Evolutionary conservation across 1,140 invertebrate genomes (phyloP), one percentile per base, ranked within the genome.

Genomic region (Adoxophyes honmai): DNA sequence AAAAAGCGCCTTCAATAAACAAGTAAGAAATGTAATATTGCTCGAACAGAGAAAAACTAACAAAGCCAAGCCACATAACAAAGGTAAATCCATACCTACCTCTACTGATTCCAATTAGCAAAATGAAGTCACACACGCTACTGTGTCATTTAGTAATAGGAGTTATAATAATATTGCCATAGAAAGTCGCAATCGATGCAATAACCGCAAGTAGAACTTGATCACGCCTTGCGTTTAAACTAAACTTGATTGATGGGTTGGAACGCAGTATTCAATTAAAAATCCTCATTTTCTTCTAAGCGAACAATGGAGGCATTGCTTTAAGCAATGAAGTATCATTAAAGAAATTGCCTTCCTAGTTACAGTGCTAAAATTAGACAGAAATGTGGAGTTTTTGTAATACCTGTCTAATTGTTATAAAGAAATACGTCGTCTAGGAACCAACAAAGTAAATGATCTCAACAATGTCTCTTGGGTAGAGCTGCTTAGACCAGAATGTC

Each of bases 291-390:
- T 48, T 48, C 42, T 48, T 28, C 42, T 33, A 18, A 33, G 6
- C 53, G 52, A 60, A 70, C 67, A 70, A 70, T 70, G 62, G 67
- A 33, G 52, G 61, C 61, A 66, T 70, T 66, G 48, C 44, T 57
- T 44, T 48, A 13, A 51, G 39, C 61, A 70, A 70, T 70, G 66
- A 58, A 42, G 14, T 9, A 33, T 57, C 44, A 61, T 66, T 60
- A 66, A 66, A 64, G 59, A 66, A 66, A 70, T 64, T 66, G 52
- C 38, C 44, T 58, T 62, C 58, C 58, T 61, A 28, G 42, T 33
- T 48, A 48, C 4, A 48, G 18, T 18, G 42, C 18, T 48, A 48
- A 48, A 33, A 33, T 48, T 48, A 48, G 42, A 48, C 18, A 21
- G 16, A 21, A 21, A 13, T 21, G 11, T 21, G 16, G 21, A 16